phyloP scores from a whole-genome alignment of 2,888 invertebrate genomes.

The Morpho deidamia region DNA sequence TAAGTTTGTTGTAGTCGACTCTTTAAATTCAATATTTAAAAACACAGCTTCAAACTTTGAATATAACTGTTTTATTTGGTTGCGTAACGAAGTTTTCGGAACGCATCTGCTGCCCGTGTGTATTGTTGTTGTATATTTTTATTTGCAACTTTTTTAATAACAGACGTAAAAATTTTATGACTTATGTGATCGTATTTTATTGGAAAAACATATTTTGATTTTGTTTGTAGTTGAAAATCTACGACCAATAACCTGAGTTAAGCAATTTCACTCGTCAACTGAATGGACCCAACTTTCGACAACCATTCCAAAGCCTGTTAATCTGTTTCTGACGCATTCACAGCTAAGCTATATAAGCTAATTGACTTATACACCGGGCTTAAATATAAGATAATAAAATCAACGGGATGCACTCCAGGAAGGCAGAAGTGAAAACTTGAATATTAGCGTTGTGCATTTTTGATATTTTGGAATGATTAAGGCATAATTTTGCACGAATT shows the following conservation, averaged over 20 bases:
- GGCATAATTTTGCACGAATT: no score
- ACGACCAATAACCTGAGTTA: not conserved
- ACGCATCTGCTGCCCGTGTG: not conserved
- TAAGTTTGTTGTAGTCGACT: not conserved
- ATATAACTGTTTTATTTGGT: constrained; percentile 9
- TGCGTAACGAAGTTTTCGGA: not conserved
- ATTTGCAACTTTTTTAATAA: constrained; percentile 6
- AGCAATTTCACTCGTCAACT: no score
- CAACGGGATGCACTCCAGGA: no score
- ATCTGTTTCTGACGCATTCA: no score
- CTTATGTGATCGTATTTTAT: not conserved
- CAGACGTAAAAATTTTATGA: not conserved
- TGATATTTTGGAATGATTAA: no score
- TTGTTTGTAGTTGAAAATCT: not conserved
- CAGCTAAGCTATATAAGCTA: no score
- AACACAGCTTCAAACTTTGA: constrained; percentile 7
- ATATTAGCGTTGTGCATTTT: no score
- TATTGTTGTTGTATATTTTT: not conserved
- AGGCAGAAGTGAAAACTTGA: no score
- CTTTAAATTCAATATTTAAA: constrained; percentile 11
- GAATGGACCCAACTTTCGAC: no score
- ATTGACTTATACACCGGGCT: no score
- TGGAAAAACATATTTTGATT: not conserved
- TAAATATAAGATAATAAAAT: no score
- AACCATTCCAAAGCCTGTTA: no score